Base-by-base conservation (phyloP, 2,888 invertebrate genomes). In the Caenorhabditis sp. region DNA sequence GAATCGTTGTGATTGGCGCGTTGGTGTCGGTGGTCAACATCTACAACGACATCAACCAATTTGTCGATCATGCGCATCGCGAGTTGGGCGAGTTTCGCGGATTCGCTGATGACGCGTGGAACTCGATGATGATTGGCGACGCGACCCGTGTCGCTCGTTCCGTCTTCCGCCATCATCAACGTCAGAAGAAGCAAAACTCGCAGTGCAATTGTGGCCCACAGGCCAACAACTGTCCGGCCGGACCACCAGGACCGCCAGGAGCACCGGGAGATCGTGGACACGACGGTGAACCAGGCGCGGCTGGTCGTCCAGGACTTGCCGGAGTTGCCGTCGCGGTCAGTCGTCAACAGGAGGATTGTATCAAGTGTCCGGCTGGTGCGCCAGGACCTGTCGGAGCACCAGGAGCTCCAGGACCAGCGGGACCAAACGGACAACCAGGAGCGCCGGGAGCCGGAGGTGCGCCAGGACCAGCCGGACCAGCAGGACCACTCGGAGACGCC, bases 211-310 rank as follows among this genome's bases (percentile, higher is more conserved):
- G 81, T 50, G 77, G 75, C 51, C 71, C 76, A 36, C 75, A 76
- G 53, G 62, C 77, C 14, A 68, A 60, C 43, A 69, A 65, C 61
- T 81, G 82, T 58, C 76, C 81, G 55, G 70, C 69, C 54, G 82
- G 82, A 54, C 77, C 77, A 57, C 76, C 73, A 53, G 82, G 82
- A 66, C 76, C 79, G 23, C 81, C 76, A 51, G 81, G 81, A 76
- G 62, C 64, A 8, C 64, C 66, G 58, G 75, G 75, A 73, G 72
- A 76, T n/a, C 61, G 61, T 49, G 76, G 76, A 76, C 59, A 64
- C 21, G 70, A 70, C 53, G 75, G 65, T 62, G 62, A 71, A 27
- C 70, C 76, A 65, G 77, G 77, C 65, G 65, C 58, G 43, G 68
- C 73, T 27, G 72, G 69, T 66, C 66, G 66, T 62, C 74, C 69